These are phyloP conservation scores for Heterohyrax brucei DNA, from an alignment of 2,797 vertebrate species.

Conservation along the genomic window DNA sequence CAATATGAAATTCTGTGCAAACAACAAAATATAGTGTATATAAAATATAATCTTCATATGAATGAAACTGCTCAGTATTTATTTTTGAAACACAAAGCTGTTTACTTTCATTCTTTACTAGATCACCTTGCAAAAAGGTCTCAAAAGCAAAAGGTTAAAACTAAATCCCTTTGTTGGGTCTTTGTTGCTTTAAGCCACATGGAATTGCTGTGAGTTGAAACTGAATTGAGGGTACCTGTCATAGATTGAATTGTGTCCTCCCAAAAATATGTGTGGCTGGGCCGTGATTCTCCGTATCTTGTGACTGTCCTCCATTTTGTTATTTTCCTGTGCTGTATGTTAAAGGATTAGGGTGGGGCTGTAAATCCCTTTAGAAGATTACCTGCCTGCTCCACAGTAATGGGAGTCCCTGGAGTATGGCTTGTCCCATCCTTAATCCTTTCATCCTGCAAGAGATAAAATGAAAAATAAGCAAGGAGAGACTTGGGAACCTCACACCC, in stretches of 20 bases:
- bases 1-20: conserved; percentile 9
- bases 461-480: too few species aligned
- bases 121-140: conserved; percentile 43
- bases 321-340: too few species aligned
- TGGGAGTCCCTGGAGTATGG: too few species aligned
- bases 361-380: too few species aligned
- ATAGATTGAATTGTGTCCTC: background rate
- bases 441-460: too few species aligned
- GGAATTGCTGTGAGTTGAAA: background rate
- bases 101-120: conserved; percentile 34
- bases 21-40: conserved; percentile 50
- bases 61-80: background rate
- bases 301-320: too few species aligned
- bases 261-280: too few species aligned
- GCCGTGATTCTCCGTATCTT: too few species aligned
- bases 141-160: conserved; percentile 33
- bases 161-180: conserved; percentile 11
- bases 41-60: conserved; percentile 29
- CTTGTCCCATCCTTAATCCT: too few species aligned
- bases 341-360: too few species aligned
- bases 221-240: background rate
- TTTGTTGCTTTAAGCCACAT: background rate
- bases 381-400: too few species aligned
- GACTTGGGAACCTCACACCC: too few species aligned
- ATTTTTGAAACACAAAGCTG: conserved; percentile 61